Evolutionary conservation across 2,888 invertebrate species (phyloP).

Genomic region (Sarcophaga variegata): DNA sequence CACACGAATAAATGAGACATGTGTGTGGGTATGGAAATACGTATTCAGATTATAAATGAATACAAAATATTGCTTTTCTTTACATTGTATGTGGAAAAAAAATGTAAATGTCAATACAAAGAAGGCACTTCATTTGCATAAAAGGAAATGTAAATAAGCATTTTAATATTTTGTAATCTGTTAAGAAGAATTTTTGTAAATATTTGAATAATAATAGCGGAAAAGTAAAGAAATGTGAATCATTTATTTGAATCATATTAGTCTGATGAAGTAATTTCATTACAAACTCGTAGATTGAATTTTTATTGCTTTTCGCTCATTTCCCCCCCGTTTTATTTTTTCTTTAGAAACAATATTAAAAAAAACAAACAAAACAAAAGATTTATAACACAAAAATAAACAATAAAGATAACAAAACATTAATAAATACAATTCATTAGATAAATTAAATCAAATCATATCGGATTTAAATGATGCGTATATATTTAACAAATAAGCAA

Average conservation of each 20-base stretch:
- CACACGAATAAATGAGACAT: neutral
- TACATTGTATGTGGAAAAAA: neutral
- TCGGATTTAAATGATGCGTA: neutral
- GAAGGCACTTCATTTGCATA: slow-evolving; percentile 1
- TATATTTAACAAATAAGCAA: neutral
- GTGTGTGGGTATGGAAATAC: neutral
- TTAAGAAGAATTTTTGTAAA: neutral
- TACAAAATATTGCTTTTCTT: neutral
- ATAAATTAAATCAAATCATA: neutral
- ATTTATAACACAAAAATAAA: neutral
- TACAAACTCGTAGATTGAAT: neutral
- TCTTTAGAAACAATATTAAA: too few species aligned
- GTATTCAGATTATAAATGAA: neutral
- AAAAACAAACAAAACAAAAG: neutral
- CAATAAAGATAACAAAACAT: neutral
- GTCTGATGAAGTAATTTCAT: neutral
- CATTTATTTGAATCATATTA: neutral
- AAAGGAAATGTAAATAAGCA: slow-evolving; percentile 13
- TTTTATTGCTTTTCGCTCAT: neutral
- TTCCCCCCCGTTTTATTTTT: neutral
- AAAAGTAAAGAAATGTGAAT: neutral
- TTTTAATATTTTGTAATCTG: slow-evolving; percentile 21
- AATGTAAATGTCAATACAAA: slow-evolving; percentile 9
- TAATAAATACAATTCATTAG: neutral
- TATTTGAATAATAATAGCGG: slow-evolving; percentile 9